Evolutionary conservation across 2,113 vertebrate genomes (phyloP), one percentile per base, ranked within the genome.

Genomic region (Ciconia boyciana): DNA sequence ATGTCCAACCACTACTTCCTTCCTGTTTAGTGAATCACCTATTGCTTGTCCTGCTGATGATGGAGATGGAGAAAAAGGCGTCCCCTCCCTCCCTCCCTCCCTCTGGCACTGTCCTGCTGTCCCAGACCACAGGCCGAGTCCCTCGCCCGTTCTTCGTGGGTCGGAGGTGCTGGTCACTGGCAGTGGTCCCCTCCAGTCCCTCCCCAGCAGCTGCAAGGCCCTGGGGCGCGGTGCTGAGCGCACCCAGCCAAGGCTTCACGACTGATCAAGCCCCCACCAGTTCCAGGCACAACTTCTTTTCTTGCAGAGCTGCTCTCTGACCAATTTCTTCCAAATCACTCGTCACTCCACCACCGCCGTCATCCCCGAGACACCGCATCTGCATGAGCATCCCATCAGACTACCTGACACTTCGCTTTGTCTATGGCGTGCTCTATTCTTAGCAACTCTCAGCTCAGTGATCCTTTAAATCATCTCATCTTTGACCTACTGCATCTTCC

Each of bases 351-450:
- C 51, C 8, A 5, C 83, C 52, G 43, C 80, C n/a, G n/a, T 13
- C 60, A 31, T 4, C 10, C 2, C 66, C 1, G 1, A 41, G 61
- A n/a, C 5, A 8, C 25, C 0, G 1, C 65, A 34, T 21, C 54
- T 31, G 60, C 76, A n/a, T 2, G 19, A 70, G 82, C 79, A 13
- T 5, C 64, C 80, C 58, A 29, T 34, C 83, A 51, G 61, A 5
- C 34, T 24, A 10, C 52, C 69, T 52, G 61, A 55, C 88, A 29
- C 90, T 16, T 62, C 43, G 2, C 90, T 74, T 22, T 48, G 48
- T 11, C 90, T 61, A 65, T 48, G 34, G 24, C 2, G 0, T 2
- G 39, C 83, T 84, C 88, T 87, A 41, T 83, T 89, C 94, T 94
- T 61, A 75, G 86, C 69, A 88, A 0, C 86, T 44, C 72, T 55